Percentiles rank a stretch among this genome's conserved stretches.
Conservation (phyloP, 2,888 invertebrate species). For the Agriopis aurantiaria region DNA sequence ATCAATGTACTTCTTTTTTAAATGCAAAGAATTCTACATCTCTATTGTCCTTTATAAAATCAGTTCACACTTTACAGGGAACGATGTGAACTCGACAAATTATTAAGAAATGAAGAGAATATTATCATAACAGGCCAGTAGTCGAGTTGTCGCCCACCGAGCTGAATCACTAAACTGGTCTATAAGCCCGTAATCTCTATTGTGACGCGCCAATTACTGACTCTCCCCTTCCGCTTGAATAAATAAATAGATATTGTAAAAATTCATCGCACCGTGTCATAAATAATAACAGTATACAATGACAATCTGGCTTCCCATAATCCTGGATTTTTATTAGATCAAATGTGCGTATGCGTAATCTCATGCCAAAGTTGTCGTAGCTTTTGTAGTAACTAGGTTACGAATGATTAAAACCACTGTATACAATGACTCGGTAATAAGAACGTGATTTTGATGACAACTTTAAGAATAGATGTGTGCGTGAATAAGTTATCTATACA, state of each 20-base stretch:
- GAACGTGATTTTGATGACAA: no score
- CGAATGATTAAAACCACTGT: no score
- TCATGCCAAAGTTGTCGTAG: no score
- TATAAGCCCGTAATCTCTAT: slow-evolving; percentile 83
- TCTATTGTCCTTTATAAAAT: slow-evolving; percentile 48
- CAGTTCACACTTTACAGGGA: slow-evolving; percentile 44
- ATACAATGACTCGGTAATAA: no score
- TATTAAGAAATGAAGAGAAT: slow-evolving; percentile 73
- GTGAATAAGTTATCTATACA: no score
- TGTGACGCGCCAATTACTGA: slow-evolving; percentile 82
- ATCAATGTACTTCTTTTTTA: not conserved
- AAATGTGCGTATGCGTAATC: not conserved
- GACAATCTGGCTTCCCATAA: slow-evolving; percentile 53
- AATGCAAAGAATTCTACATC: not conserved
- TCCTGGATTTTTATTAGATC: slow-evolving; percentile 39
- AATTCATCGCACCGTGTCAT: slow-evolving; percentile 58
- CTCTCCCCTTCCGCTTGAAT: slow-evolving; percentile 84
- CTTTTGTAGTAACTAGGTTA: no score
- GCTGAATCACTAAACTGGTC: slow-evolving; percentile 81
- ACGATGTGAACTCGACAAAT: slow-evolving; percentile 64
- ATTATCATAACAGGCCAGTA: slow-evolving; percentile 81
- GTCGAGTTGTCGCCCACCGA: slow-evolving; percentile 74
- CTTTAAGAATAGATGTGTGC: no score
- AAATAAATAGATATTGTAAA: slow-evolving; percentile 80
- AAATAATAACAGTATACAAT: slow-evolving; percentile 51